Conservation (phyloP, 1,140 invertebrate species). For the Contarinia nasturtii region DNA sequence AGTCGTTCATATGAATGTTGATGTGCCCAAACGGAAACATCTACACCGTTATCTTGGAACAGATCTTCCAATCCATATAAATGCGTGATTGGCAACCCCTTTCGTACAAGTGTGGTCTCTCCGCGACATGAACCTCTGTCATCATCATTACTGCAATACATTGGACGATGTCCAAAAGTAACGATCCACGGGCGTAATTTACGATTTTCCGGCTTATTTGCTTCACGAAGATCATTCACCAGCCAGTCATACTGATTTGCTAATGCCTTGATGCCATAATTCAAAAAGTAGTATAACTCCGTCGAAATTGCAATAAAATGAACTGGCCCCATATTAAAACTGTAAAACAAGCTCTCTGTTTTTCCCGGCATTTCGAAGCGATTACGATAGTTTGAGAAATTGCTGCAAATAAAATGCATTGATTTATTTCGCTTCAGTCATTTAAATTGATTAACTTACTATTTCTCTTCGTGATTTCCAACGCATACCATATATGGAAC, state of each 20-base stretch:
- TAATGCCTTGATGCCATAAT: conserved; percentile 71
- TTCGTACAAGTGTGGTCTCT: conserved; percentile 48
- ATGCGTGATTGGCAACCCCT: conserved; percentile 51
- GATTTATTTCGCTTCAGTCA: background rate
- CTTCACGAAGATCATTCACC: conserved; percentile 51
- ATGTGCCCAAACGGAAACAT: conserved; percentile 87
- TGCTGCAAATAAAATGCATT: conserved; percentile 32
- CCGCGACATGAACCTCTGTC: conserved; percentile 68
- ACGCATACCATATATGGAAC: conserved; percentile 85
- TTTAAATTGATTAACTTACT: conserved; percentile 34
- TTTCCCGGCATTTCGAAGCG: conserved; percentile 77
- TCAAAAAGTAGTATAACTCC: conserved; percentile 84
- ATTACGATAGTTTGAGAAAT: conserved; percentile 70
- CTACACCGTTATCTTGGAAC: conserved; percentile 76
- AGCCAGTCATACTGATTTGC: conserved; percentile 83
- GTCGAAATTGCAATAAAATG: conserved; percentile 87
- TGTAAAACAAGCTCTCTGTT: conserved; percentile 64
- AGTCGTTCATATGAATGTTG: conserved; percentile 91
- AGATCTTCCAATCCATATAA: conserved; percentile 66
- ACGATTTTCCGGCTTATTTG: conserved; percentile 43
- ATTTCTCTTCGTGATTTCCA: conserved; percentile 78
- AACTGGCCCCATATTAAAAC: conserved; percentile 79
- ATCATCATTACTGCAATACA: conserved; percentile 90
- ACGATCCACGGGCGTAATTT: conserved; percentile 76
- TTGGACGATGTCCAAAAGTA: conserved; percentile 81